Percentiles rank a stretch among this genome's conserved stretches.
These are phyloP conservation scores for Platycheirus albimanus DNA, from an alignment of 2,888 invertebrate species.

Conservation along the genomic window DNA sequence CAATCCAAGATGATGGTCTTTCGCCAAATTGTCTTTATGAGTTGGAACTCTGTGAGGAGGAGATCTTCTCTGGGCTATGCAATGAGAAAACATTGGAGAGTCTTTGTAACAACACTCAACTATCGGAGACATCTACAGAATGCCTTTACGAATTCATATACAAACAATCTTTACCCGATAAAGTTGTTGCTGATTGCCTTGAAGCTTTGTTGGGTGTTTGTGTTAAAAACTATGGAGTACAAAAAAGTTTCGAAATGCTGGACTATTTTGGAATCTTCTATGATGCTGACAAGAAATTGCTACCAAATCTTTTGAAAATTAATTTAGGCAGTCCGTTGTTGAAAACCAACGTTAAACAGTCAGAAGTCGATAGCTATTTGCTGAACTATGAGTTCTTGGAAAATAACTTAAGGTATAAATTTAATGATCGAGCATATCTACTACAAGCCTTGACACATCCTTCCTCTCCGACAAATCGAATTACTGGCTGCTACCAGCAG, in stretches of 20 bases:
- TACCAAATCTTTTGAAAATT: constrained; percentile 79
- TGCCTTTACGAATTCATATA: constrained; percentile 81
- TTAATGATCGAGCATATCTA: constrained; percentile 91
- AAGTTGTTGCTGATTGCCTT: constrained; percentile 90
- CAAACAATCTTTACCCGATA: constrained; percentile 84
- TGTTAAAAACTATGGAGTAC: constrained; percentile 84
- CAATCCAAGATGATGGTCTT: constrained; percentile 77
- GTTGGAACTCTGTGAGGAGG: constrained; percentile 82
- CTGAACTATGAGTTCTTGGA: constrained; percentile 85
- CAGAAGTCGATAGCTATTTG: constrained; percentile 83
- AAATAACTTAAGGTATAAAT: constrained; percentile 87
- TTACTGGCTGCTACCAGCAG: constrained; percentile 94
- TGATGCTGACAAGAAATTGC: constrained; percentile 77
- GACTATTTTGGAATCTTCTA: constrained; percentile 87
- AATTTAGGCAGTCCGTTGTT: constrained; percentile 78
- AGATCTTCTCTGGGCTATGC: constrained; percentile 80
- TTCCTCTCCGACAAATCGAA: constrained; percentile 90
- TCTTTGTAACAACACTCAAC: neutral
- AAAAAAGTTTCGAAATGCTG: constrained; percentile 84
- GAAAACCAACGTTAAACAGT: constrained; percentile 79
- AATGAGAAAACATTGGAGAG: constrained; percentile 74
- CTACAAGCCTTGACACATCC: constrained; percentile 97
- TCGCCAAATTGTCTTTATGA: constrained; percentile 83
- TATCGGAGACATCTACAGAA: constrained; percentile 37
- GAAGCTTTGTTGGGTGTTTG: constrained; percentile 92